Base-by-base conservation (phyloP, 2,113 vertebrate genomes). In the Centropus unirufus region DNA sequence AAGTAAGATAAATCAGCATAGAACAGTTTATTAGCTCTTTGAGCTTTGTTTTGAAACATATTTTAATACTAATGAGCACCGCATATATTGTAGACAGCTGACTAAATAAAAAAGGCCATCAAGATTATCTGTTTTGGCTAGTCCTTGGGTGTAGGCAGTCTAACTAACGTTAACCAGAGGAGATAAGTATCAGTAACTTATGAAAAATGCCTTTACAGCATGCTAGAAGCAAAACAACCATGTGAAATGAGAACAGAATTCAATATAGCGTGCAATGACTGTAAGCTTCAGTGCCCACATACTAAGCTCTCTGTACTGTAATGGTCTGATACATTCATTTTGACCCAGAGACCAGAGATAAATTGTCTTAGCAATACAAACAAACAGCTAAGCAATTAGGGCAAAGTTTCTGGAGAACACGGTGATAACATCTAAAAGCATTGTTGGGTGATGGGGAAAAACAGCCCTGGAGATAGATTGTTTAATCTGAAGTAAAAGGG, bases 341-440 rank as follows among this genome's bases (percentile, higher is more conserved):
- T 96, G 96, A 97, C 92, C 92, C 93, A 91, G 96, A 95, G 96
- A 97, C 93, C 96, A 96, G 95, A 96, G 96, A 97, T 97, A 97
- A 97, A 97, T 81, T 96, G 96, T 96, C 96, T 96, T 96, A 95
- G 97, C 92, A 96, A 91, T 96, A 85, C 92, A 97, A 97, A 97
- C 97, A 97, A 95, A 94, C 94, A 96, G 94, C 95, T 81, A 87
- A 90, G 92, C 83, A 96, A 96, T 95, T 95, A 95, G 91, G 94
- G 83, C 78, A 94, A 93, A 94, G 92, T 87, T 96, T 95, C 95
- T 86, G 85, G 87, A 95, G 95, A 83, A 77, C 26, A 51, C 6
- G 69, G 63, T 29, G 95, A 97, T 96, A 97, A 94, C 87, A 96
- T 97, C 96, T 96, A 82, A 93, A 69, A 92, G 75, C 77, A 81